phyloP scores from a whole-genome alignment of 2,888 invertebrate species.

The Dorcus hopei region DNA sequence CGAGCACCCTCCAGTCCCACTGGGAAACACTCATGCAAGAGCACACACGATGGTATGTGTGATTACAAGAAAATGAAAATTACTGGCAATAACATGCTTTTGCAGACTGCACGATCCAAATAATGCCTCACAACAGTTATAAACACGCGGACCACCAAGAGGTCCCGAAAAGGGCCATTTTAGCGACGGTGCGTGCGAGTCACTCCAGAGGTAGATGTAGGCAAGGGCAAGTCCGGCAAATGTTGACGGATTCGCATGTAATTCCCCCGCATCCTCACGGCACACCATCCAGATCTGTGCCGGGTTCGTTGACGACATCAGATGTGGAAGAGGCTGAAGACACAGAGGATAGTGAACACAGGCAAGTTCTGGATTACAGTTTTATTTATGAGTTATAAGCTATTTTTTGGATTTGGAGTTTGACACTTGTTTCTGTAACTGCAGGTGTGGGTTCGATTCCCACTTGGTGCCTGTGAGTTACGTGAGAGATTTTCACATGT shows the following conservation, averaged over 20 bases:
- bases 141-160: slow-evolving; percentile 36
- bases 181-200: slow-evolving; percentile 46
- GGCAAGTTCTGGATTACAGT: slow-evolving; percentile 29
- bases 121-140: slow-evolving; percentile 37
- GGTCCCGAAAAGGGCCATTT: slow-evolving; percentile 42
- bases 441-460: too few species aligned
- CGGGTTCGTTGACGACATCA: slow-evolving; percentile 40
- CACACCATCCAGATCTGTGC: slow-evolving; percentile 39
- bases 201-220: slow-evolving; percentile 44
- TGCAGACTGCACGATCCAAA: slow-evolving; percentile 22
- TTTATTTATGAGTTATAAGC: background rate
- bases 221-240: slow-evolving; percentile 42
- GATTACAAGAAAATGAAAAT: background rate
- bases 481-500: too few species aligned
- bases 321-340: slow-evolving; percentile 60
- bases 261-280: slow-evolving; percentile 41
- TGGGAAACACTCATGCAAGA: slow-evolving; percentile 49
- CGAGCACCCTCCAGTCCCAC: slow-evolving; percentile 56
- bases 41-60: slow-evolving; percentile 35
- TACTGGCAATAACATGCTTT: slow-evolving; percentile 2
- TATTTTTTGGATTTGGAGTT: background rate
- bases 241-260: slow-evolving; percentile 53
- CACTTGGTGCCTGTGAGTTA: too few species aligned
- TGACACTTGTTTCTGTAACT: too few species aligned
- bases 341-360: slow-evolving; percentile 57